Percentiles rank a stretch among this genome's conserved stretches.
These are phyloP conservation scores for Synergus itoensis DNA, from an alignment of 2,888 invertebrate genomes.

Conservation along the genomic window DNA sequence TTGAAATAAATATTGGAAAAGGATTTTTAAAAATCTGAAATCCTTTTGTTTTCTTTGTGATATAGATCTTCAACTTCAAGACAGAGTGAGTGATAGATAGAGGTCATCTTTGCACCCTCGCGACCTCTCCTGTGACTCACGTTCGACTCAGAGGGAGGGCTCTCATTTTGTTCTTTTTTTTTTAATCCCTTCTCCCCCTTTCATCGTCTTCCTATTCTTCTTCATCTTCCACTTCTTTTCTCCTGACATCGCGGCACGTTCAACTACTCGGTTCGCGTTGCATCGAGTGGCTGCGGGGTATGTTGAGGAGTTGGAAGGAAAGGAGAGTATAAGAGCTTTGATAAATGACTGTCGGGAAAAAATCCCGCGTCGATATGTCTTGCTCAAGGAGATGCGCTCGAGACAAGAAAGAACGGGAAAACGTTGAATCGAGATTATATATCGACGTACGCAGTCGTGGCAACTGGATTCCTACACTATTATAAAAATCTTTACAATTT, in stretches of 20 bases:
- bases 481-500: too few species aligned
- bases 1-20: too few species aligned
- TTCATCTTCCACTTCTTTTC: constrained; percentile 54
- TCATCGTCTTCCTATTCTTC: constrained; percentile 48
- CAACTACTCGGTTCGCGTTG: constrained; percentile 52
- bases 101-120: constrained; percentile 41
- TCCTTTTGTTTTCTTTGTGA: background rate
- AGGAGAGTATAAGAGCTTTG: constrained; percentile 67
- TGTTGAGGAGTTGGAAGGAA: constrained; percentile 54
- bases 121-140: constrained; percentile 49
- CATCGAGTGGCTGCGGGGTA: constrained; percentile 52
- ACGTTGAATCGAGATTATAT: constrained; percentile 53
- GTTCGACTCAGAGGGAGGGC: constrained; percentile 43
- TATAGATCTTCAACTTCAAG: background rate
- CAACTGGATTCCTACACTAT: background rate
- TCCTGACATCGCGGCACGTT: constrained; percentile 49
- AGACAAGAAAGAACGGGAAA: constrained; percentile 49
- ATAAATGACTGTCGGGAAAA: constrained; percentile 73
- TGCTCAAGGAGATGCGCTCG: constrained; percentile 70
- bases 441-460: background rate
- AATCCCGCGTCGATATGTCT: constrained; percentile 76
- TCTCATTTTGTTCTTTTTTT: constrained; percentile 42
- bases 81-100: background rate
- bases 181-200: constrained; percentile 52
- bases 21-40: background rate